A percentile compares a stretch with the other conserved stretches of the same genome.
phyloP scores from a whole-genome alignment of 2,113 vertebrate species.

The Tinamus guttatus region DNA sequence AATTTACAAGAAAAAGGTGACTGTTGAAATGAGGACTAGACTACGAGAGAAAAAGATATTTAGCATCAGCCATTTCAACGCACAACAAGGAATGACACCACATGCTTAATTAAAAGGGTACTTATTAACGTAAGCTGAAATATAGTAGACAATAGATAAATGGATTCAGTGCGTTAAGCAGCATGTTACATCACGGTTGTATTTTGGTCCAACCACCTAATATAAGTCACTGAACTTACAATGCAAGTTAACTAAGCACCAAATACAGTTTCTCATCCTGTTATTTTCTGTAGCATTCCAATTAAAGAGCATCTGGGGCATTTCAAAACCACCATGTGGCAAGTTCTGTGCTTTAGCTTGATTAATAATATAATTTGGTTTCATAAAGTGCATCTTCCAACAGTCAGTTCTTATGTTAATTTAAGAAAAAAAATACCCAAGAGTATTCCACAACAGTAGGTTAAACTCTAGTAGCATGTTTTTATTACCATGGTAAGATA shows the following conservation, averaged over 20 bases:
- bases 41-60: neutral
- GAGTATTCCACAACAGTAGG: neutral
- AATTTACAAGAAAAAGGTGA: neutral
- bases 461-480: conserved; percentile 25
- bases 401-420: neutral
- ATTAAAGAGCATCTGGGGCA: conserved; percentile 35
- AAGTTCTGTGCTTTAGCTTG: conserved; percentile 10
- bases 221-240: conserved; percentile 11
- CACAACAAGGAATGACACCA: neutral
- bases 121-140: conserved; percentile 15
- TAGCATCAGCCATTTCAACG: neutral
- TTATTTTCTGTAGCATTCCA: conserved; percentile 48
- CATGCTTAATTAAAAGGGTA: neutral
- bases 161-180: neutral
- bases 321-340: conserved; percentile 17
- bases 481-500: neutral
- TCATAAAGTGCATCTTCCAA: conserved; percentile 3
- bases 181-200: neutral
- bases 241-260: conserved; percentile 40
- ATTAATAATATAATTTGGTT: conserved; percentile 51
- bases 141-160: neutral
- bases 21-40: neutral
- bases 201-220: neutral
- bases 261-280: neutral
- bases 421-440: neutral